A percentile compares a stretch with the other conserved stretches of the same genome.
Conservation (phyloP, 1,140 invertebrate species). For the Drosophila kurseongensis region DNA sequence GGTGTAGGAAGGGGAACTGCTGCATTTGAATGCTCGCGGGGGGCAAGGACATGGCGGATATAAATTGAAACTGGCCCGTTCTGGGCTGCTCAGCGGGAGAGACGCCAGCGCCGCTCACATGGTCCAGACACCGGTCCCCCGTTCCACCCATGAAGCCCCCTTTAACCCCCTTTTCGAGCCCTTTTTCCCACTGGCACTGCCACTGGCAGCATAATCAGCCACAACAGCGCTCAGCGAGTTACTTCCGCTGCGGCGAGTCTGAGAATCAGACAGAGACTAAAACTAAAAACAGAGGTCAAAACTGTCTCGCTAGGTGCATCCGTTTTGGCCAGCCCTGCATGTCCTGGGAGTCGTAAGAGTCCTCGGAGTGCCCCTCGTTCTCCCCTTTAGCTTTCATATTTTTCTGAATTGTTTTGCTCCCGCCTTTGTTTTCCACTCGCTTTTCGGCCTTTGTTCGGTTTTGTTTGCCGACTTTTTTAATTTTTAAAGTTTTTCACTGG, state of each 20-base stretch:
- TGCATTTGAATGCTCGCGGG: slow-evolving; percentile 49
- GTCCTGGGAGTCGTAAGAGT: slow-evolving; percentile 21
- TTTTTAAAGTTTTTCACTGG: slow-evolving; percentile 41
- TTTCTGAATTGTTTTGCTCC: slow-evolving; percentile 74
- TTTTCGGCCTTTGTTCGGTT: slow-evolving; percentile 58
- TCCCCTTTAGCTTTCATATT: background rate
- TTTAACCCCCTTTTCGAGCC: background rate
- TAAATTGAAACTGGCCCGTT: slow-evolving; percentile 57
- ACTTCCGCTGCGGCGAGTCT: slow-evolving; percentile 81
- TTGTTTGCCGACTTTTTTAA: slow-evolving; percentile 32
- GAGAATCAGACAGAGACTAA: slow-evolving; percentile 16
- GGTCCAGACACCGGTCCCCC: slow-evolving; percentile 27
- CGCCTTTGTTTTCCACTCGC: slow-evolving; percentile 80
- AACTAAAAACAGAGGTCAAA: slow-evolving; percentile 21
- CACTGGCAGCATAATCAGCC: slow-evolving; percentile 82
- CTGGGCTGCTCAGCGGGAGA: slow-evolving; percentile 52
- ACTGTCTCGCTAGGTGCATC: slow-evolving; percentile 62
- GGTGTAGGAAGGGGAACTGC: slow-evolving; percentile 6
- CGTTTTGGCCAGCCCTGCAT: slow-evolving; percentile 50
- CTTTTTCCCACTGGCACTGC: slow-evolving; percentile 39
- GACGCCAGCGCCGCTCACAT: slow-evolving; percentile 44
- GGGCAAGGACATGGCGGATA: slow-evolving; percentile 51
- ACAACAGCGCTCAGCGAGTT: slow-evolving; percentile 82
- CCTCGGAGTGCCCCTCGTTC: background rate
- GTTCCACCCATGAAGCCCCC: background rate